These are phyloP conservation scores for Calyptommatus sinebrachiatus DNA, from an alignment of 2,113 vertebrate genomes.

Conservation along the genomic window DNA sequence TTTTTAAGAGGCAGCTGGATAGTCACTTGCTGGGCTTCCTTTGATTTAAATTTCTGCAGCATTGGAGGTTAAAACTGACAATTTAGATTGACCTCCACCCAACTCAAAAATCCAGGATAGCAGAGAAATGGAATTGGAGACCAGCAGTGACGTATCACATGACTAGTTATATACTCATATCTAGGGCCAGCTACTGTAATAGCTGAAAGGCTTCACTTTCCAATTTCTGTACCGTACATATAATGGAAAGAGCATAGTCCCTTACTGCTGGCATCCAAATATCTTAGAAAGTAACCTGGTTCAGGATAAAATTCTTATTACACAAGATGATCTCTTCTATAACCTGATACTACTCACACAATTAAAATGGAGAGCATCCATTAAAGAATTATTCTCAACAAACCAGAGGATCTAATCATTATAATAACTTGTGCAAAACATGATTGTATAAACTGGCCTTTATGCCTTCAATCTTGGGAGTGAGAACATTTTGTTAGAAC, in stretches of 20 bases:
- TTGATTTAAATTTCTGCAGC: too few species aligned
- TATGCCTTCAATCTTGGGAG: conserved; percentile 44
- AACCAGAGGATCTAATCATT: background rate
- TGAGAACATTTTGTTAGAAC: background rate
- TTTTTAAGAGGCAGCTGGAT: too few species aligned
- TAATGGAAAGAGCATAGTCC: background rate
- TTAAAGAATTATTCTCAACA: background rate
- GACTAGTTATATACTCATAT: background rate
- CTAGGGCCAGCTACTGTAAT: background rate
- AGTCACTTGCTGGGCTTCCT: too few species aligned
- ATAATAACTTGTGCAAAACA: background rate
- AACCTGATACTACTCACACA: background rate
- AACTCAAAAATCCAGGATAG: background rate
- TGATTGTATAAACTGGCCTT: background rate
- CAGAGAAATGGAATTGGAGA: background rate
- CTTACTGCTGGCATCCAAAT: background rate
- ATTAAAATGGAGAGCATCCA: background rate
- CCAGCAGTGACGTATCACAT: background rate
- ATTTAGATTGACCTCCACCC: too few species aligned
- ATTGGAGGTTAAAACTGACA: too few species aligned
- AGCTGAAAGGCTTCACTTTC: background rate
- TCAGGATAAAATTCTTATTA: background rate
- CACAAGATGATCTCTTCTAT: background rate
- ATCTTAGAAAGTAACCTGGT: background rate
- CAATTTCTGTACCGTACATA: background rate